Conservation (phyloP, 2,113 vertebrate species). For the Glaucomys volans region DNA sequence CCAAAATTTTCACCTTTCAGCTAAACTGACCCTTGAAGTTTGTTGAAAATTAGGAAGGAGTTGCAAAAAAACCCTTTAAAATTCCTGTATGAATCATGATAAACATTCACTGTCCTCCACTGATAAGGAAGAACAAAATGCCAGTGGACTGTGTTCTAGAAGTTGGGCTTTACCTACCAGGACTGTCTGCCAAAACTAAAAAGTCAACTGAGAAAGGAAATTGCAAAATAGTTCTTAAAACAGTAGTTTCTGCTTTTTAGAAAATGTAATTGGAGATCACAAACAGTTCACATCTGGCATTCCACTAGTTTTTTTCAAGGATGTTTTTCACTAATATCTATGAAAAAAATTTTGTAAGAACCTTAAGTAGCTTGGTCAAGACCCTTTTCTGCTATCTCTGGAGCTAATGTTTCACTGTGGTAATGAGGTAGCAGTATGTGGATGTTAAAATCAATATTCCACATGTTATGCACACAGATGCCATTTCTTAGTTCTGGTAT, state of each 20-base stretch:
- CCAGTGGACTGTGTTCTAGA: background rate
- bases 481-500: constrained; percentile 14
- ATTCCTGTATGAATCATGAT: background rate
- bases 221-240: constrained; percentile 20
- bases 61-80: constrained; percentile 9
- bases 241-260: constrained; percentile 39
- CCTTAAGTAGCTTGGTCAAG: background rate
- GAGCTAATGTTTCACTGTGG: background rate
- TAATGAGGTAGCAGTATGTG: background rate
- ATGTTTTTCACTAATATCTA: background rate
- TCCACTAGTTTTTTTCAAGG: constrained; percentile 46
- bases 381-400: background rate
- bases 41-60: background rate
- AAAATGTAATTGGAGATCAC: constrained; percentile 58
- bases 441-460: constrained; percentile 65
- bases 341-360: constrained; percentile 21
- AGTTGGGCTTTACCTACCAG: background rate
- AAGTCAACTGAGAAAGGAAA: background rate
- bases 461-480: constrained; percentile 44
- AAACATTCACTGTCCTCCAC: background rate
- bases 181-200: constrained; percentile 20
- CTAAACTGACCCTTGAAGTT: background rate
- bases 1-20: background rate
- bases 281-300: background rate
- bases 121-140: background rate